Conservation (phyloP, 1,140 invertebrate genomes). For the Apolygus lucorum region DNA sequence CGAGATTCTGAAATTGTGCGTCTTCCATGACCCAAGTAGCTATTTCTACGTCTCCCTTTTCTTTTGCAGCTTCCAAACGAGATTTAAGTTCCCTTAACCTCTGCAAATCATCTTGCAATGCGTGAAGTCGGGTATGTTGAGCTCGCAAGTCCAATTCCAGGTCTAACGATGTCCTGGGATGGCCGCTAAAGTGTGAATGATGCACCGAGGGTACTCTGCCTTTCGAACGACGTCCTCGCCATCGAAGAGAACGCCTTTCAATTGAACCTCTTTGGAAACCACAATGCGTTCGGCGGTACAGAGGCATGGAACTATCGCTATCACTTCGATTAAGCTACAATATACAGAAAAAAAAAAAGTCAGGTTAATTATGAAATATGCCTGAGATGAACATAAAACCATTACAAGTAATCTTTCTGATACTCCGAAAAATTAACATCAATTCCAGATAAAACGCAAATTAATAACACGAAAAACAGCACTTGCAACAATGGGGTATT, state of each 20-base stretch:
- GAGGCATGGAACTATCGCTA: constrained; percentile 91
- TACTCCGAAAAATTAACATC: too few species aligned
- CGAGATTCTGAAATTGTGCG: constrained; percentile 69
- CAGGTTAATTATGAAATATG: too few species aligned
- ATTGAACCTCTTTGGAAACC: constrained; percentile 83
- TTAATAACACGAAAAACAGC: constrained; percentile 20
- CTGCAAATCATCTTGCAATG: constrained; percentile 72
- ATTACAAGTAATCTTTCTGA: too few species aligned
- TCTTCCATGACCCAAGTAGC: constrained; percentile 80
- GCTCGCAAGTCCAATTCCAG: constrained; percentile 84
- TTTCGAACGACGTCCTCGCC: constrained; percentile 39
- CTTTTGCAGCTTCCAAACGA: constrained; percentile 51
- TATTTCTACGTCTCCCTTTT: constrained; percentile 65
- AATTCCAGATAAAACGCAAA: too few species aligned
- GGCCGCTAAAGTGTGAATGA: constrained; percentile 20
- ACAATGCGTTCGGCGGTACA: constrained; percentile 56
- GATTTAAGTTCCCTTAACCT: constrained; percentile 69
- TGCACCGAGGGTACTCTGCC: constrained; percentile 15
- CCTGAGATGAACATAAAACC: too few species aligned
- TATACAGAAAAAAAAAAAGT: too few species aligned
- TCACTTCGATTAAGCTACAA: constrained; percentile 85
- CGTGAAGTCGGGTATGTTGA: constrained; percentile 70
- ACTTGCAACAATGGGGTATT: too few species aligned
- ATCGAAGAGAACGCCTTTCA: constrained; percentile 78
- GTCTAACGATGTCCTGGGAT: constrained; percentile 74